phyloP scores from a whole-genome alignment of 2,797 vertebrate genomes.

The Platalea minor region DNA sequence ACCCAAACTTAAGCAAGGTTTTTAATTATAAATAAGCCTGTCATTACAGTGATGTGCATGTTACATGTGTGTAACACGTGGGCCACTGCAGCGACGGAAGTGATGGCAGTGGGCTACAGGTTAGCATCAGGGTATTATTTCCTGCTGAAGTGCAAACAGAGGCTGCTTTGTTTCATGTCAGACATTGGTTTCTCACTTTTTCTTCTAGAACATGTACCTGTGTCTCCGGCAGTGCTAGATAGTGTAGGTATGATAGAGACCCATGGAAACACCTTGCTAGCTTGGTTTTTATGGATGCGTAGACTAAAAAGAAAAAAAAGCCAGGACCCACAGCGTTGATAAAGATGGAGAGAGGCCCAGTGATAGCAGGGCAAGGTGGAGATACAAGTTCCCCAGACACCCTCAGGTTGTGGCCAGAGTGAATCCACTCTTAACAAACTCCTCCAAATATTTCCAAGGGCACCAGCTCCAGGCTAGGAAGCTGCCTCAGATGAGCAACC shows the following conservation, averaged over 20 bases:
- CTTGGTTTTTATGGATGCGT: accelerated
- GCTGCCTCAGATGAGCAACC: neutral
- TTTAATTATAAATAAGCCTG: constrained; percentile 52
- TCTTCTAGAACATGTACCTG: neutral
- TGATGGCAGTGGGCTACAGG: neutral
- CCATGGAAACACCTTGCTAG: neutral
- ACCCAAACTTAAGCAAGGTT: constrained; percentile 34
- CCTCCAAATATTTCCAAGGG: neutral
- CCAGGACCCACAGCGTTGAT: neutral
- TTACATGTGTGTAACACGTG: neutral
- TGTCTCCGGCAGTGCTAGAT: neutral
- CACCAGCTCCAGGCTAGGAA: neutral
- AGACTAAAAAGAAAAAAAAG: neutral
- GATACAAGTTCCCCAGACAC: accelerated
- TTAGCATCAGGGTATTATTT: neutral
- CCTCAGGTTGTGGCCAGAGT: neutral
- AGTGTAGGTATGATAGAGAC: accelerated
- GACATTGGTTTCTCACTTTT: neutral
- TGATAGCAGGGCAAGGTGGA: neutral
- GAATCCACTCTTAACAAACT: neutral
- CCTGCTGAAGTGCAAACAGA: neutral
- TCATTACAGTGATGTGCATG: accelerated
- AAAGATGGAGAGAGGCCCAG: neutral
- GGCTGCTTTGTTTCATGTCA: neutral
- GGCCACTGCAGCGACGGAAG: neutral